Conservation (phyloP, 2,113 vertebrate species). For the Malurus melanocephalus region DNA sequence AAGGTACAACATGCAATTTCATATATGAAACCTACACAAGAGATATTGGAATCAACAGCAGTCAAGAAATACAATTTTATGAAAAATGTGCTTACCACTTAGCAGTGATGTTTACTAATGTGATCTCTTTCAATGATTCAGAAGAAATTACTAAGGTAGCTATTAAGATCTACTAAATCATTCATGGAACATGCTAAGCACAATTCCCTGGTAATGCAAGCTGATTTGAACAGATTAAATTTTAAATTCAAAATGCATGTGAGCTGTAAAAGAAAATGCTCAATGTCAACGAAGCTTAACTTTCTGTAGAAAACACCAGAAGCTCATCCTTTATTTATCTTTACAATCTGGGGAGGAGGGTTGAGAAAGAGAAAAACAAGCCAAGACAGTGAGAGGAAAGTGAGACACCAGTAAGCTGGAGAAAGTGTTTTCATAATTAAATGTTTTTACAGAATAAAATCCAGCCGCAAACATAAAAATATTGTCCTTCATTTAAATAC, state of each 20-base stretch:
- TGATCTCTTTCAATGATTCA: conserved; percentile 60
- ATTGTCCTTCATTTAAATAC: not conserved
- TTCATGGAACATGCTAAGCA: conserved; percentile 60
- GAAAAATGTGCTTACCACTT: conserved; percentile 16
- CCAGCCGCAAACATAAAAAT: not conserved
- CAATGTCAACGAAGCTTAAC: conserved; percentile 48
- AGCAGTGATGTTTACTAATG: conserved; percentile 39
- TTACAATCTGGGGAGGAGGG: not conserved
- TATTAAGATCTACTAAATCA: conserved; percentile 69
- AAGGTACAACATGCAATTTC: not conserved
- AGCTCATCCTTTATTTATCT: conserved; percentile 59
- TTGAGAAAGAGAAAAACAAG: not conserved
- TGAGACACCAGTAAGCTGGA: not conserved
- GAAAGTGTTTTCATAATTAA: not conserved
- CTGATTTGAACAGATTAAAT: conserved; percentile 65
- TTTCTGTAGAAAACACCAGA: conserved; percentile 38
- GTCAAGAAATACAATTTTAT: not conserved
- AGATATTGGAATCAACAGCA: not conserved
- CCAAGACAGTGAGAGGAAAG: not conserved
- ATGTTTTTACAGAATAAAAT: conserved; percentile 1
- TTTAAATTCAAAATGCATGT: conserved; percentile 59
- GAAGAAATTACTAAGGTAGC: conserved; percentile 65
- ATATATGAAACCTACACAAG: not conserved
- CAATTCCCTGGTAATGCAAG: conserved; percentile 53
- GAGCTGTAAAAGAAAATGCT: conserved; percentile 62